Percentiles rank a stretch among this genome's conserved stretches.
These are phyloP conservation scores for Ypsolopha sequella DNA, from an alignment of 2,888 invertebrate species.

Conservation along the genomic window DNA sequence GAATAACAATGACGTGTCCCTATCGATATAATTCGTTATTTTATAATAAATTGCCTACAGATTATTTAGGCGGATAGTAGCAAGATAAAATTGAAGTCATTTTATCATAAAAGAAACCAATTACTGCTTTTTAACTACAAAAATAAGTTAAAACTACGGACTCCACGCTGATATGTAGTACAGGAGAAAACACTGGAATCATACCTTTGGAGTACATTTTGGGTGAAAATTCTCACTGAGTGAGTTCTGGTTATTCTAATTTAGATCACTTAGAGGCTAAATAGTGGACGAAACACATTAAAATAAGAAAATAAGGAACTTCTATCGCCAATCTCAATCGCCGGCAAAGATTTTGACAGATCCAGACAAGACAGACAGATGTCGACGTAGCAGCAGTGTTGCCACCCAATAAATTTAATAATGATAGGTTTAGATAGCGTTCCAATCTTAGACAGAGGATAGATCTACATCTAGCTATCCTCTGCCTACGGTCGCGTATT, in stretches of 20 bases:
- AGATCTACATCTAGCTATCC: too few species aligned
- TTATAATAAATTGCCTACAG: not conserved
- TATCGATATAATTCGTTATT: not conserved
- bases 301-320: too few species aligned
- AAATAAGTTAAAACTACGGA: not conserved
- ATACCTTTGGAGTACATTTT: conserved; percentile 1
- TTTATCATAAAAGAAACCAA: not conserved
- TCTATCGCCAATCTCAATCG: conserved; percentile 8
- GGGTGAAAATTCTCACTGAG: too few species aligned
- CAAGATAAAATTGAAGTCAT: not conserved
- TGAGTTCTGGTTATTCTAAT: too few species aligned
- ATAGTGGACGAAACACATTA: not conserved
- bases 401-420: too few species aligned
- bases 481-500: too few species aligned
- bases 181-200: not conserved
- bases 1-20: conserved; percentile 1
- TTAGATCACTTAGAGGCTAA: too few species aligned
- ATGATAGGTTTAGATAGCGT: too few species aligned
- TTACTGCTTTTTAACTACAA: not conserved
- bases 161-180: not conserved
- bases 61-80: not conserved
- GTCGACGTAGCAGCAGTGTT: conserved; percentile 44
- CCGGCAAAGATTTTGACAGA: conserved; percentile 24
- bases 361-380: conserved; percentile 43
- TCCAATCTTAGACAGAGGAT: too few species aligned